Evolutionary conservation across 2,113 vertebrate species (phyloP).

Genomic region (Neogobius melanostomus): DNA sequence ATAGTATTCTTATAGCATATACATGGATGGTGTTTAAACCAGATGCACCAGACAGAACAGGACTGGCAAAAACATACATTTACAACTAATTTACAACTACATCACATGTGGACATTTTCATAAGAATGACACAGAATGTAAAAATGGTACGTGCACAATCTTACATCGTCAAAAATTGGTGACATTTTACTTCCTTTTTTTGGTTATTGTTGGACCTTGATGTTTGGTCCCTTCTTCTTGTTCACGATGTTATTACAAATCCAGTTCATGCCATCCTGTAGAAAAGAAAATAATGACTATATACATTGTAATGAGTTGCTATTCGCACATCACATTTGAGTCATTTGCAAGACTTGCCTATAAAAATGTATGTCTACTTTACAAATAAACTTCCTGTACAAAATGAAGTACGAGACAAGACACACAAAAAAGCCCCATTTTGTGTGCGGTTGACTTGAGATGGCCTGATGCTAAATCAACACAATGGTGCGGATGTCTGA

Average conservation of each 20-base stretch:
- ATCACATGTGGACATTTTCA: conserved; percentile 16
- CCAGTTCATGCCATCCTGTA: conserved; percentile 91
- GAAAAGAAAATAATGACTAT: conserved; percentile 6
- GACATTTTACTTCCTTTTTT: not conserved
- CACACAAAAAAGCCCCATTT: not conserved
- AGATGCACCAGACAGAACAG: conserved; percentile 31
- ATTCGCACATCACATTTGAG: too few relatives aligned
- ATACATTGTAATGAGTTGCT: not conserved
- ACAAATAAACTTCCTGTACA: too few relatives aligned
- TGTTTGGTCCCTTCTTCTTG: conserved; percentile 78
- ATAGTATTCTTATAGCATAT: conserved; percentile 29
- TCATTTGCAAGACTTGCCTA: too few relatives aligned
- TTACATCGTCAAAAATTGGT: not conserved
- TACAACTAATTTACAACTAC: conserved; percentile 23
- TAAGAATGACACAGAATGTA: conserved; percentile 47
- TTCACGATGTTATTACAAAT: conserved; percentile 87
- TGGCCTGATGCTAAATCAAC: conserved; percentile 14
- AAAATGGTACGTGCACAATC: conserved; percentile 31
- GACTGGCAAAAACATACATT: not conserved
- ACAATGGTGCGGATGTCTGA: conserved; percentile 45
- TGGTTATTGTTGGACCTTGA: conserved; percentile 1
- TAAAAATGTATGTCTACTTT: too few relatives aligned
- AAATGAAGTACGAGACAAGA: too few relatives aligned
- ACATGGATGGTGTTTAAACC: conserved; percentile 12
- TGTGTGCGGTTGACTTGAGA: conserved; percentile 4